These are phyloP conservation scores for Oriolus oriolus DNA, from an alignment of 2,113 vertebrate genomes.

Conservation along the genomic window DNA sequence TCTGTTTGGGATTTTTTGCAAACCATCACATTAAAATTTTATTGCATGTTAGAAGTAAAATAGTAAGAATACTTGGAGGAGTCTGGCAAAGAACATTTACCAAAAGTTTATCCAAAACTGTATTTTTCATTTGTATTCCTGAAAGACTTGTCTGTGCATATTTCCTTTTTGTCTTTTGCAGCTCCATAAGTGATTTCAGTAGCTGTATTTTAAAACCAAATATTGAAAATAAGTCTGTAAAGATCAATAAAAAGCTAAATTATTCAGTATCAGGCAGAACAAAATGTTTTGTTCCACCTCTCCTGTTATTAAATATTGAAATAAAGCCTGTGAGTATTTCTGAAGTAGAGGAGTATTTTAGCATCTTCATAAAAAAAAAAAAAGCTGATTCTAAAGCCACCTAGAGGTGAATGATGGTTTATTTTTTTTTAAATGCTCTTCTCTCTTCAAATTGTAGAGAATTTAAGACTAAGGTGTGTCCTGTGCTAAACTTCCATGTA, in stretches of 20 bases:
- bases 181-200: not conserved
- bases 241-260: constrained; percentile 33
- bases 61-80: not conserved
- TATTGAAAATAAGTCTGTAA: constrained; percentile 3
- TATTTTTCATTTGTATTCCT: not conserved
- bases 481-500: not conserved
- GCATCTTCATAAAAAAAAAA: not conserved
- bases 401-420: not conserved
- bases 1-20: not conserved
- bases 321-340: not conserved
- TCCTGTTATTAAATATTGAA: constrained; percentile 7
- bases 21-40: not conserved
- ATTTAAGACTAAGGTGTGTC: not conserved
- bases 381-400: not conserved
- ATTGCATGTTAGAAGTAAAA: not conserved
- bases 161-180: not conserved
- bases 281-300: constrained; percentile 1
- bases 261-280: not conserved
- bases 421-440: not conserved
- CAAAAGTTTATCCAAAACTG: not conserved
- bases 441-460: not conserved
- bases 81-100: not conserved
- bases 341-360: not conserved
- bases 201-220: not conserved
- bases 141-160: not conserved